phyloP scores from a whole-genome alignment of 2,113 vertebrate species.

The Syngnathus scovelli region DNA sequence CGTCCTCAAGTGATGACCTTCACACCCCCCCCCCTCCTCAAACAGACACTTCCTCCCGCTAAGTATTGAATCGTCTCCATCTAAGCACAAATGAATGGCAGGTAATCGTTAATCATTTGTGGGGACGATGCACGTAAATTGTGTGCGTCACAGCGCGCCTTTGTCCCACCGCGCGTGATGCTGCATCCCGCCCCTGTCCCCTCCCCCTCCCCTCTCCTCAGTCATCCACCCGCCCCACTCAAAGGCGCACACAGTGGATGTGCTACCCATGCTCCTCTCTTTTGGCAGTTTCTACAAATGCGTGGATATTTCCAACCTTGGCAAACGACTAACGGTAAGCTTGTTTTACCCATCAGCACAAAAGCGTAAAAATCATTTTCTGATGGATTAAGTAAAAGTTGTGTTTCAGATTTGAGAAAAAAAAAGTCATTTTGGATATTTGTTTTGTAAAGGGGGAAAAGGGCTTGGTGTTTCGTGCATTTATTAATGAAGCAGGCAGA shows the following conservation, averaged over 20 bases:
- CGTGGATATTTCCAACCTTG: constrained; percentile 17
- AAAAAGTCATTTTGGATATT: background rate
- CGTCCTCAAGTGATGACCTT: constrained; percentile 58
- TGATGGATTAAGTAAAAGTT: background rate
- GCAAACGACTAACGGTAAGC: constrained; percentile 43
- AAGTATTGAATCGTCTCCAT: constrained; percentile 1
- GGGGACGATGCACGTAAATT: constrained; percentile 15
- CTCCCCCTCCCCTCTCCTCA: constrained; percentile 40
- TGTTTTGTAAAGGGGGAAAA: background rate
- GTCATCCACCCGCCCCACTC: constrained; percentile 29
- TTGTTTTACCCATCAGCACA: background rate
- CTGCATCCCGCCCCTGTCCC: constrained; percentile 42
- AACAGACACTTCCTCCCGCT: background rate
- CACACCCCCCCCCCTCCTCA: constrained; percentile 6
- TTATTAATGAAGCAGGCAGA: background rate
- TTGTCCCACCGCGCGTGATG: constrained; percentile 43
- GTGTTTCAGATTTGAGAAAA: background rate
- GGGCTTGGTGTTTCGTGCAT: background rate
- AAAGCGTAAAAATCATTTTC: background rate
- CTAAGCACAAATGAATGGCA: constrained; percentile 14
- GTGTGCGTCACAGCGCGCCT: constrained; percentile 60
- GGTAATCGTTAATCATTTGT: constrained; percentile 8
- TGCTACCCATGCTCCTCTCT: background rate
- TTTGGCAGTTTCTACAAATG: constrained; percentile 5
- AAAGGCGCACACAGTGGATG: constrained; percentile 19